Conservation (phyloP, 2,797 vertebrate genomes). For the Amazona finschi region DNA sequence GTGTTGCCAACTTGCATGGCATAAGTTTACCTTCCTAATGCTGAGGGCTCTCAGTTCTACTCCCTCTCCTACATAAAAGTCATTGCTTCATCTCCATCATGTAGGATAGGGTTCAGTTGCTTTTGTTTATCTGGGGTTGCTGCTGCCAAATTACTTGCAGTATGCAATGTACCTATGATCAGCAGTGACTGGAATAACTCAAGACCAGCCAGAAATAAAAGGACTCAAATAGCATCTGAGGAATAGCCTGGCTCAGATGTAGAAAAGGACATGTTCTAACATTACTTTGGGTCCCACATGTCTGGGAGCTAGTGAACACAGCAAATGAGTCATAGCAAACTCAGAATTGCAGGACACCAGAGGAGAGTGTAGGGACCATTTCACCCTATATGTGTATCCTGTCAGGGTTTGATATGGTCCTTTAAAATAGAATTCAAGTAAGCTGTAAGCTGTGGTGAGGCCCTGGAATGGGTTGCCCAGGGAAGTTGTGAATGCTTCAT, state of each 20-base stretch:
- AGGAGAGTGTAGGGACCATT: neutral
- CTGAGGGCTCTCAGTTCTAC: neutral
- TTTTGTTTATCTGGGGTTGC: conserved; percentile 1
- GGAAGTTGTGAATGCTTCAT: too few relatives aligned
- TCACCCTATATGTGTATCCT: neutral
- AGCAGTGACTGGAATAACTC: conserved; percentile 14
- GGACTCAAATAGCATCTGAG: neutral
- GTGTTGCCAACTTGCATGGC: neutral
- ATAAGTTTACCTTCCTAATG: neutral
- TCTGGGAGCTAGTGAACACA: neutral
- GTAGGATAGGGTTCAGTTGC: neutral
- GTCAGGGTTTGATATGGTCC: neutral
- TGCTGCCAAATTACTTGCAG: conserved; percentile 18
- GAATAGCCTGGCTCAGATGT: neutral
- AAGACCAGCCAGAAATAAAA: conserved; percentile 14
- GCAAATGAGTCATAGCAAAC: neutral
- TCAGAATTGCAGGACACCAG: neutral
- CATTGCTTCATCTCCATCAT: neutral
- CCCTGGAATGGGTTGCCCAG: too few relatives aligned
- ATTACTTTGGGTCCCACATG: neutral
- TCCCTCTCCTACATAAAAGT: neutral
- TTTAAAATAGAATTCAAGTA: neutral
- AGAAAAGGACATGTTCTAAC: neutral
- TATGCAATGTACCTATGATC: neutral
- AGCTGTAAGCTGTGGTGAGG: neutral